Evolutionary conservation across 1,140 invertebrate species (phyloP).

Genomic region (Mactra quadrangularis): DNA sequence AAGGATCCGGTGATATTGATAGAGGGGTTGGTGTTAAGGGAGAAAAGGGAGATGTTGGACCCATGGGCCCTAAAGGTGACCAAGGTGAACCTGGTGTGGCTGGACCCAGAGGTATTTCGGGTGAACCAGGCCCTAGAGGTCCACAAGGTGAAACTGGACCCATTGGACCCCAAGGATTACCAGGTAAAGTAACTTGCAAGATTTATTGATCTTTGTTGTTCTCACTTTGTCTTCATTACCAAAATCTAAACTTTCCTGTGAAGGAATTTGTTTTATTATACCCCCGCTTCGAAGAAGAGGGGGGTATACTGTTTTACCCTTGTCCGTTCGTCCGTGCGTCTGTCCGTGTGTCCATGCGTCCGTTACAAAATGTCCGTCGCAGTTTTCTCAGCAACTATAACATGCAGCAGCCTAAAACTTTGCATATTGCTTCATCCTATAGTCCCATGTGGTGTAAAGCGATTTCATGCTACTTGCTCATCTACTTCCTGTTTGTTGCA

Average conservation of each 20-base stretch:
- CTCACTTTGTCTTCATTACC: background rate
- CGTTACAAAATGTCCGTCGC: no score
- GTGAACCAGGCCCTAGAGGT: slow-evolving; percentile 33
- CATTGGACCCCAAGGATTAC: slow-evolving; percentile 20
- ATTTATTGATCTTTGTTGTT: background rate
- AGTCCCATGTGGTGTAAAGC: no score
- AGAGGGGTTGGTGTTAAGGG: slow-evolving; percentile 10
- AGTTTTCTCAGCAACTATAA: no score
- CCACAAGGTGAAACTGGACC: slow-evolving; percentile 15
- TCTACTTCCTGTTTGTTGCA: no score
- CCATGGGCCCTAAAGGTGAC: background rate
- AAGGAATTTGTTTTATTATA: no score
- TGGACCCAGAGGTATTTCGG: slow-evolving; percentile 23
- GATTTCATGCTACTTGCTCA: no score
- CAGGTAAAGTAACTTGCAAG: slow-evolving; percentile 31
- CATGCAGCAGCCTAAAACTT: no score
- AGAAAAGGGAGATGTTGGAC: slow-evolving; percentile 28
- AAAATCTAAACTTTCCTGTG: background rate
- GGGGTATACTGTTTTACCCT: no score
- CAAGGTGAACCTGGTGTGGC: background rate
- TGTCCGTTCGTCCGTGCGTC: no score
- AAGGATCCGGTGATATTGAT: slow-evolving; percentile 33
- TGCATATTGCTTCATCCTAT: no score
- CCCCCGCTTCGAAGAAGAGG: no score
- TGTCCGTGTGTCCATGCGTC: no score